Conservation (phyloP, 2,888 invertebrate species). For the Cataglyphis cursor region DNA sequence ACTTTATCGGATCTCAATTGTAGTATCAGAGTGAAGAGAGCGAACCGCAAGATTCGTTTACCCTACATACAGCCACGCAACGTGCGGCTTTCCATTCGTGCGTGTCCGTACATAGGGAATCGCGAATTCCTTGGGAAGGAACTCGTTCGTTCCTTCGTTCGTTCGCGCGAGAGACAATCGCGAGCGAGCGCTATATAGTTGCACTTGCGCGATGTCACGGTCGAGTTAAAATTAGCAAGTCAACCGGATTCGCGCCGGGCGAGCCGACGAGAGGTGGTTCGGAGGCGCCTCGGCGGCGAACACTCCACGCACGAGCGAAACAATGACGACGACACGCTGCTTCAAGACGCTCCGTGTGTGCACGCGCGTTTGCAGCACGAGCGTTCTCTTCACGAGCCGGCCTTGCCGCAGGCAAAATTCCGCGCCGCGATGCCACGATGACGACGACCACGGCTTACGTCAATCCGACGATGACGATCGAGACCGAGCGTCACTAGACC, state of each 20-base stretch:
- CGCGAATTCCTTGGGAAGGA: conserved; percentile 18
- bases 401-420: conserved; percentile 32
- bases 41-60: not conserved
- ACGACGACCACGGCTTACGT: not conserved
- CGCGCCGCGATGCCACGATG: not conserved
- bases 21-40: not conserved
- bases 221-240: conserved; percentile 86
- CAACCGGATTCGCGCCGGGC: conserved; percentile 81
- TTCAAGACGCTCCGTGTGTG: conserved; percentile 9
- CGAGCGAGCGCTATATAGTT: conserved; percentile 72
- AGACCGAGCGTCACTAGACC: not conserved
- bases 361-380: conserved; percentile 12
- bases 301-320: conserved; percentile 44
- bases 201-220: conserved; percentile 85
- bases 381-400: conserved; percentile 1
- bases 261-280: conserved; percentile 57
- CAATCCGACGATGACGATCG: conserved; percentile 20
- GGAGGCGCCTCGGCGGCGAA: conserved; percentile 62
- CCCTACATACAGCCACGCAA: not conserved
- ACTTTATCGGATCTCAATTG: not conserved
- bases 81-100: not conserved
- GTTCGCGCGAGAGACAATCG: conserved; percentile 76
- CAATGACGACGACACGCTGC: conserved; percentile 47
- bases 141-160: conserved; percentile 20
- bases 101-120: not conserved